Conservation (phyloP, 2,888 invertebrate genomes). For the Eristalis tenax region DNA sequence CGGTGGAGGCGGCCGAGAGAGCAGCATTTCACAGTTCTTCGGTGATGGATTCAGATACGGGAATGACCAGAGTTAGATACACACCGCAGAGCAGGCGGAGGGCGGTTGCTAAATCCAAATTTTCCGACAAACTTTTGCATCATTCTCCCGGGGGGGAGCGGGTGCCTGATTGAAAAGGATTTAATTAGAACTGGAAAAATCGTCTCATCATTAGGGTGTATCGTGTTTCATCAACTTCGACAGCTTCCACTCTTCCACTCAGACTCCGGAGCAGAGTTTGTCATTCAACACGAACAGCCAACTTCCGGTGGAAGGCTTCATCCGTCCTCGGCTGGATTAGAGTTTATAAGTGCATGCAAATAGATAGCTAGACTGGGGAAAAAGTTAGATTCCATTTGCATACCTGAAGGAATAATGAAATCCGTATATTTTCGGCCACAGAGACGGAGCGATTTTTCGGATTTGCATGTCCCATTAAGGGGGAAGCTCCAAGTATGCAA, state of each 20-base stretch:
- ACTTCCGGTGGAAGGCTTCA: conserved; percentile 27
- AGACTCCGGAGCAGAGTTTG: background rate
- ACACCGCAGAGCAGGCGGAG: background rate
- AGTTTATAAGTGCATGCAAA: conserved; percentile 61
- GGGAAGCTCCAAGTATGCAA: conserved; percentile 12
- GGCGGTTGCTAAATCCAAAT: background rate
- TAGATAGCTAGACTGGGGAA: conserved; percentile 28
- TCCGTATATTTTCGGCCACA: background rate
- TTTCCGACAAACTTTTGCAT: background rate
- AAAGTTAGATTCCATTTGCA: conserved; percentile 46
- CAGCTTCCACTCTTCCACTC: conserved; percentile 1
- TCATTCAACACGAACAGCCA: background rate
- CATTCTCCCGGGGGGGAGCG: background rate
- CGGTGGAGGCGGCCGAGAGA: background rate
- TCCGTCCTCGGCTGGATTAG: conserved; percentile 39
- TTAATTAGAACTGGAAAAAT: conserved; percentile 63
- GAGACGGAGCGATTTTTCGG: conserved; percentile 5
- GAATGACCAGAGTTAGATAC: conserved; percentile 7
- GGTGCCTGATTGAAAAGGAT: conserved; percentile 9
- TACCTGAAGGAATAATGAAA: conserved; percentile 44
- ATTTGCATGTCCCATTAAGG: background rate
- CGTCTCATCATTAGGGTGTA: conserved; percentile 61
- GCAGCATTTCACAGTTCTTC: conserved; percentile 18
- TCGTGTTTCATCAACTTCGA: conserved; percentile 43
- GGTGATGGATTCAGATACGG: background rate